Conservation (phyloP, 1,140 invertebrate species). For the Drosophila oshimai region DNA sequence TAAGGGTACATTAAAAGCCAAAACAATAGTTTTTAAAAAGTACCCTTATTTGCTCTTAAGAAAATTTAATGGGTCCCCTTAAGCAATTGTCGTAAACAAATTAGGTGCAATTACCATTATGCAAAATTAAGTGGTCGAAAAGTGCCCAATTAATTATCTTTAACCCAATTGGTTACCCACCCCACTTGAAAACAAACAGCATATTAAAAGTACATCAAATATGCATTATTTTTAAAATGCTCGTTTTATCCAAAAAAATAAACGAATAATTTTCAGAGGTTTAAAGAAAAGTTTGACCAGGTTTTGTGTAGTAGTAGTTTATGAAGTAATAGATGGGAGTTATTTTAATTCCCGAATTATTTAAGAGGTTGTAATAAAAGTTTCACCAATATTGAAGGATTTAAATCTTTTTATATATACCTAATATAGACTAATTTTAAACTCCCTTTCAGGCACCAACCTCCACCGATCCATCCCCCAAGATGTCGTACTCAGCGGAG, state of each 20-base stretch:
- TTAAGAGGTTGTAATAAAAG: too few relatives aligned
- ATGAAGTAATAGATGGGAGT: too few relatives aligned
- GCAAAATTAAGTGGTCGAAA: not conserved
- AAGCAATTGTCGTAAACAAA: slow-evolving; percentile 11
- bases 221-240: too few relatives aligned
- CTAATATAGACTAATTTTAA: not conserved
- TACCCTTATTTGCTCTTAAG: not conserved
- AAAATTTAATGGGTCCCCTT: not conserved
- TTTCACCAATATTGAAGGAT: too few relatives aligned
- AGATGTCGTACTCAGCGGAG: slow-evolving; percentile 83
- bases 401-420: too few relatives aligned
- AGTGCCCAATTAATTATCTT: slow-evolving; percentile 20
- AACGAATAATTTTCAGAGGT: too few relatives aligned
- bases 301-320: too few relatives aligned
- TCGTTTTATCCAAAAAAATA: too few relatives aligned
- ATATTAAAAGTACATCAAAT: too few relatives aligned
- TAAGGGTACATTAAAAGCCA: too few relatives aligned
- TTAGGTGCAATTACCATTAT: slow-evolving; percentile 24
- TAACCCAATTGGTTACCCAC: slow-evolving; percentile 1
- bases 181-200: not conserved
- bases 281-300: too few relatives aligned
- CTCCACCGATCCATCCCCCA: slow-evolving; percentile 4
- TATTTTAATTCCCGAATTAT: too few relatives aligned
- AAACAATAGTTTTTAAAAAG: not conserved
- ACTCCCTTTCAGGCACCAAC: not conserved